phyloP scores from a whole-genome alignment of 37 sponge, comb jelly and placozoan species.

The Tethya wilhelma region DNA sequence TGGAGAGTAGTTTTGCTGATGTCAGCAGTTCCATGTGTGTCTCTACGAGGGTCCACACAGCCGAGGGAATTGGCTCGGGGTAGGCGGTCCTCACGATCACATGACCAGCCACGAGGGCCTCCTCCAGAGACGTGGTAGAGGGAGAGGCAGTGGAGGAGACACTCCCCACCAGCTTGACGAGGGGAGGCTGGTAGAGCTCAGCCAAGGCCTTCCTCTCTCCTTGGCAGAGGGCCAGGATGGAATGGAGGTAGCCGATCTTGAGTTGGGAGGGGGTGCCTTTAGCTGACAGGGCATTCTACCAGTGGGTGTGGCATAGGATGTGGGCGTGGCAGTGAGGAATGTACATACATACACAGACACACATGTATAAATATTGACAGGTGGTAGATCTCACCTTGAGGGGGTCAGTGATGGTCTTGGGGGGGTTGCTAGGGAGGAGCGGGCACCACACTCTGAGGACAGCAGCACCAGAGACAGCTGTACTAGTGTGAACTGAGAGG shows the following conservation, averaged over 20 bases:
- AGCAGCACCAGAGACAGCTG: neutral
- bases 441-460: conserved; percentile 24
- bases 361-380: too few species aligned
- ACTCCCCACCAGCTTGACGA: conserved; percentile 19
- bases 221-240: conserved; percentile 21
- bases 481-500: conserved; percentile 23
- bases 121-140: conserved; percentile 42
- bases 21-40: conserved; percentile 16
- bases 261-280: conserved; percentile 35
- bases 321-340: too few species aligned
- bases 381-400: conserved; percentile 33
- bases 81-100: neutral
- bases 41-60: conserved; percentile 26
- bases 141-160: conserved; percentile 16
- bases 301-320: too few species aligned
- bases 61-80: neutral
- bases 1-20: conserved; percentile 20
- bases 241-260: conserved; percentile 32
- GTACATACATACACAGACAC: too few species aligned
- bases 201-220: neutral
- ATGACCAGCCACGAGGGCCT: conserved; percentile 36
- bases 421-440: neutral
- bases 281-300: neutral
- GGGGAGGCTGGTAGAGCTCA: neutral
- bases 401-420: conserved; percentile 3